Base-by-base conservation (phyloP, 2,888 invertebrate genomes). In the Seladonia tumulorum region DNA sequence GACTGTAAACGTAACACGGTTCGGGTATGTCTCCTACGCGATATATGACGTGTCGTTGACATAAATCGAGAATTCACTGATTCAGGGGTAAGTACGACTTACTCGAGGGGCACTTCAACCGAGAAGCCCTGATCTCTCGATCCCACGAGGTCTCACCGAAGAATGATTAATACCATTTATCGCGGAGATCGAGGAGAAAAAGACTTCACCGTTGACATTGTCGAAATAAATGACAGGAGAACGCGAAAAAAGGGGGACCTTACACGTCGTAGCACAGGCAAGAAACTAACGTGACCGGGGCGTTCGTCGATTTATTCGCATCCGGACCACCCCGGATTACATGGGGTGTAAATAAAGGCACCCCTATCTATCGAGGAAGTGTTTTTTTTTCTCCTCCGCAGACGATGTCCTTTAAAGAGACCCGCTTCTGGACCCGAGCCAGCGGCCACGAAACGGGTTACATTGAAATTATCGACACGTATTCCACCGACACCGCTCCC, bases 341-440 rank as follows among this genome's bases (percentile, higher is more conserved):
- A 70, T 29, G 75, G 75, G 77, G 74, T 76, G 80, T 80, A 82
- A 87, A 87, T 87, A 87, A 84, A 84, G 75, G 82, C 79, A 57
- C 82, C 87, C 83, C 75, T 86, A 86, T 87, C 83, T 82, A 76
- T 83, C 76, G 76, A 75, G 82, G 82, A 78, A 76, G 75, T 72
- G 66, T 86, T 79, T 81, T 81, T 83, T 70, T 81, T 81, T 77
- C 42, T 35, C 35, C 35, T 35, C 66, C 60, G n/a, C 53, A 47
- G 14, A 18, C 66, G 53, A 5, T 22, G 74, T 39, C 63, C 75
- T 74, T 84, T 80, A 76, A 74, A 80, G 79, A 63, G 72, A 49
- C 49, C 35, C 35, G 47, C 49, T 25, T 14, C 39, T 83, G 85
- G 84, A 45, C 7, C 42, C 47, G 18, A 53, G 86, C 81, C 85